Percentiles rank a stretch among this genome's conserved stretches.
Conservation (phyloP, 2,888 invertebrate species). For the Bembecia ichneumoniformis region DNA sequence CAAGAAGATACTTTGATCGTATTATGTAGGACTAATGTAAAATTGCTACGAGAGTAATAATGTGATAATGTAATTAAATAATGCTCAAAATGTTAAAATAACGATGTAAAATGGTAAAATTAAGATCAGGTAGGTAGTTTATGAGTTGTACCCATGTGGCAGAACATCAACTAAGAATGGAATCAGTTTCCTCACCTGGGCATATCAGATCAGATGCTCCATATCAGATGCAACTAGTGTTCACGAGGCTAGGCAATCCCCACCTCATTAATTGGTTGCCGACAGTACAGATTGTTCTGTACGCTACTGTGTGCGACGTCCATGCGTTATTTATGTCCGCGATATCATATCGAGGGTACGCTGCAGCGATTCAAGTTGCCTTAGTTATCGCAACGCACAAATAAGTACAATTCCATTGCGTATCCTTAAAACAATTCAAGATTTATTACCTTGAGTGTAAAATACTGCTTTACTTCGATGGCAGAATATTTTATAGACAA, state of each 20-base stretch:
- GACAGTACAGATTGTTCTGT: conserved; percentile 16
- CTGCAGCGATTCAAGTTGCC: conserved; percentile 2
- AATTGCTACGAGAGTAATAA: too few species aligned
- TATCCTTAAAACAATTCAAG: not conserved
- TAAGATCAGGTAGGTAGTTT: too few species aligned
- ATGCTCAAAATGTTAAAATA: too few species aligned
- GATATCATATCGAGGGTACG: conserved; percentile 15
- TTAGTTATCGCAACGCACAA: not conserved
- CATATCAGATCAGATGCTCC: not conserved
- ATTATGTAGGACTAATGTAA: too few species aligned
- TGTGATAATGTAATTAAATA: too few species aligned
- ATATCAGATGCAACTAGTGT: conserved; percentile 2
- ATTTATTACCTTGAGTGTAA: not conserved
- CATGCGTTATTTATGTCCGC: conserved; percentile 18
- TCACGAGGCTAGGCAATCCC: conserved; percentile 13
- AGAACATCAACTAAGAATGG: not conserved
- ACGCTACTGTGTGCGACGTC: conserved; percentile 18
- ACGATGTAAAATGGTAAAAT: too few species aligned
- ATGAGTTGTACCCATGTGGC: not conserved
- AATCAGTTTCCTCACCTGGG: not conserved
- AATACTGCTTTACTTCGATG: too few species aligned
- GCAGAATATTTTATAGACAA: too few species aligned
- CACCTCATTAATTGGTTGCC: conserved; percentile 22
- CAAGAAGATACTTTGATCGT: too few species aligned
- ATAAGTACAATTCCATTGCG: not conserved